Conservation (phyloP, 2,113 vertebrate species). For the Physeter macrocephalus region DNA sequence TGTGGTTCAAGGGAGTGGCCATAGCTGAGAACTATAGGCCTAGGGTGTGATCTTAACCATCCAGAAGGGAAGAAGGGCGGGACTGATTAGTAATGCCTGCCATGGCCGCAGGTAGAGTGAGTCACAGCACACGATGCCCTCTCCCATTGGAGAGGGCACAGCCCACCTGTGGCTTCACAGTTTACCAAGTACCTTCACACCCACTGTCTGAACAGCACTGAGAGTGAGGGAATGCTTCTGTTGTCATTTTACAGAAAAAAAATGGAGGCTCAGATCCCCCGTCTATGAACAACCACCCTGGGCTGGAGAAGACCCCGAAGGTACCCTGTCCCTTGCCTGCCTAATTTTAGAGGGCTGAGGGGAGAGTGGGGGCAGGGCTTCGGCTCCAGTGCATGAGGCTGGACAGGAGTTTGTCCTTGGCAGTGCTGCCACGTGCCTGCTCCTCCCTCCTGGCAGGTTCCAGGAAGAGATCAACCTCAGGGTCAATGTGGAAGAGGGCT, state of each 20-base stretch:
- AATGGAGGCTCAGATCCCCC: background rate
- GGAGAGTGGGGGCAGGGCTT: background rate
- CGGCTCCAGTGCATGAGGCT: background rate
- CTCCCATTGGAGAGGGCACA: background rate
- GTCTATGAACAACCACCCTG: background rate
- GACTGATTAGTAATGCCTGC: background rate
- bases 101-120: background rate
- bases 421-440: background rate
- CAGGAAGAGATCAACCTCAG: background rate
- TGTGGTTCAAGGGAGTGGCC: background rate
- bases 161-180: background rate
- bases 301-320: slow-evolving; percentile 6
- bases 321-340: background rate
- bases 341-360: background rate
- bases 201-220: background rate
- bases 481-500: background rate
- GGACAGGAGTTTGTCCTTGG: background rate
- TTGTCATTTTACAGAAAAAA: background rate
- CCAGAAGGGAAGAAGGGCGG: background rate
- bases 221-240: background rate
- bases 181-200: background rate
- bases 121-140: fast-evolving
- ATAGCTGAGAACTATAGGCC: background rate
- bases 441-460: background rate
- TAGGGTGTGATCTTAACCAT: background rate